Percentiles rank a stretch among this genome's conserved stretches.
phyloP scores from a whole-genome alignment of 2,113 vertebrate species.

The Lophotis ruficrista region DNA sequence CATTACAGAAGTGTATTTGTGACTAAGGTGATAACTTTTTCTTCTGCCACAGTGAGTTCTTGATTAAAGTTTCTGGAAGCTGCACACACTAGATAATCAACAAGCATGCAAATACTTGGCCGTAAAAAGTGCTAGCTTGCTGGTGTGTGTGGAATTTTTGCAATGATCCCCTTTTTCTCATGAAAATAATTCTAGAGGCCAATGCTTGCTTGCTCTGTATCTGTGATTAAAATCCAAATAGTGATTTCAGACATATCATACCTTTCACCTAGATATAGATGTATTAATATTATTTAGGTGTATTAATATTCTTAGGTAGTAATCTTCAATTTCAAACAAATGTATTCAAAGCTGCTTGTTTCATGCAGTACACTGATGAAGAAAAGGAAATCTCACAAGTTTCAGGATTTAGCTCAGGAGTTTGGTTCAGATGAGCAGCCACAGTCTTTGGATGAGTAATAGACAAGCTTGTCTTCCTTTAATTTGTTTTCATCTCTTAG shows the following conservation, averaged over 20 bases:
- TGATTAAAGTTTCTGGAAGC: neutral
- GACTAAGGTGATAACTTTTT: neutral
- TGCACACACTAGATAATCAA: neutral
- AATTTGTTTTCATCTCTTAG: neutral
- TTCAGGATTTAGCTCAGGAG: neutral
- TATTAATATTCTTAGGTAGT: neutral
- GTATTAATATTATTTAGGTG: neutral
- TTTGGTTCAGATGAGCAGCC: neutral
- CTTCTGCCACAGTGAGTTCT: neutral
- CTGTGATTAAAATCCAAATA: neutral
- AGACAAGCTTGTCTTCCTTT: neutral
- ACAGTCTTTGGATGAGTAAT: neutral
- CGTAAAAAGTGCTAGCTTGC: neutral
- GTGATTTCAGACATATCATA: neutral
- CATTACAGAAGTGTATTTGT: neutral
- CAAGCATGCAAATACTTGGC: neutral
- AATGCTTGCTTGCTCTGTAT: neutral
- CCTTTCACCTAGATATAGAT: neutral
- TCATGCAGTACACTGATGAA: neutral
- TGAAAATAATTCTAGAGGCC: neutral
- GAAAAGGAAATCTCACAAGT: neutral
- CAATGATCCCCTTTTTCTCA: neutral
- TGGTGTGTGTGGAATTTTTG: neutral
- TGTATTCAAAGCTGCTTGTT: neutral
- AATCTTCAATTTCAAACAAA: neutral